phyloP scores from a whole-genome alignment of 2,113 vertebrate species.

The Suncus etruscus region DNA sequence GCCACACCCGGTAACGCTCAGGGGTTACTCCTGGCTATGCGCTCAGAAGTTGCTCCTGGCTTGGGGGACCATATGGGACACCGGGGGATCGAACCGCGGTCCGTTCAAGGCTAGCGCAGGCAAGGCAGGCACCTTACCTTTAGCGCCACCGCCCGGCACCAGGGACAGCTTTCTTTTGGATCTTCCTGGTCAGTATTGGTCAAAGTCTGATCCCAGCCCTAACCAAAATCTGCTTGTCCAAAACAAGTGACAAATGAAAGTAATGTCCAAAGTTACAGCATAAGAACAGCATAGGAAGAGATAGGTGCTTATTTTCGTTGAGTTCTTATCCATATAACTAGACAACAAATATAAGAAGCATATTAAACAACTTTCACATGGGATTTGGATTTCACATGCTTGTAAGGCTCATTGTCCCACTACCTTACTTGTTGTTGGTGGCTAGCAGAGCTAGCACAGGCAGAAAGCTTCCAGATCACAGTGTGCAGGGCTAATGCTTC shows the following conservation, averaged over 20 bases:
- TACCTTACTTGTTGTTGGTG: not conserved
- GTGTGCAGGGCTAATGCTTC: not conserved
- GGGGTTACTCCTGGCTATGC: too few species aligned
- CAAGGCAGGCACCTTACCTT: too few species aligned
- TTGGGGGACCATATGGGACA: too few species aligned
- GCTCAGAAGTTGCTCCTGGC: too few species aligned
- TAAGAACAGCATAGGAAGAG: not conserved
- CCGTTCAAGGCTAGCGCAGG: too few species aligned
- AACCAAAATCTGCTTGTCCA: not conserved
- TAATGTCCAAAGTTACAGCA: not conserved
- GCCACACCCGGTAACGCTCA: too few species aligned
- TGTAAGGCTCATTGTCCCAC: not conserved
- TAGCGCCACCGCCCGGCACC: too few species aligned
- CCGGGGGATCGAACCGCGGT: too few species aligned
- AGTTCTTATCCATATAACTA: not conserved
- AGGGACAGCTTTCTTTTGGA: too few species aligned
- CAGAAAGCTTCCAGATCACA: not conserved
- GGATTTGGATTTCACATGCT: not conserved
- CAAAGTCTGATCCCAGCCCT: not conserved
- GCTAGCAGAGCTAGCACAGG: not conserved
- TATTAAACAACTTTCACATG: not conserved
- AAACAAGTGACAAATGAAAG: not conserved
- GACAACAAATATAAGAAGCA: not conserved
- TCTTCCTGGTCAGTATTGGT: not conserved
- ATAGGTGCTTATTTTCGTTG: not conserved